Evolutionary conservation across 2,797 vertebrate genomes (phyloP), one percentile per base, ranked within the genome.

Genomic region (Characodon lateralis): DNA sequence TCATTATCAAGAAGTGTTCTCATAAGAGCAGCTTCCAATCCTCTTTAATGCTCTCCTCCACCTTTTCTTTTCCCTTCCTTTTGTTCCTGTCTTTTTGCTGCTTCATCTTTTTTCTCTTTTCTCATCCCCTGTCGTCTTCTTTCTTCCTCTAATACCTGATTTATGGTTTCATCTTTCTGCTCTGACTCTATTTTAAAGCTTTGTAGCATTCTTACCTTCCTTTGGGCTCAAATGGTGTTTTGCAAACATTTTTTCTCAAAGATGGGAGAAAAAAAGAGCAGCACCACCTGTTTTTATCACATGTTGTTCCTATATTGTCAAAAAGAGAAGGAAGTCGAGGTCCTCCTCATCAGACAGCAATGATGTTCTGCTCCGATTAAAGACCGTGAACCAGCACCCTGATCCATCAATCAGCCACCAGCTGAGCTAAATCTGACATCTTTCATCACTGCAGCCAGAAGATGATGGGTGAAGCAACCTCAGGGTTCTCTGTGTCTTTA

Each of bases 1-100:
- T 92, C 89, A 92, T 72, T 4, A 77, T 83, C 73, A n/a, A 63
- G 74, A 85, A 84, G 61, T 24, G 80, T 76, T 86, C 79, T 79
- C 68, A 66, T 18, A 65, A 50, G 46, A 74, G 14, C 70, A 28
- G 79, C 74, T 72, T 72, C 69, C 41, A 51, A 20, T 79, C 85
- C 28, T 78, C 39, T 5, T 41, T 46, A 16, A 56, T 5, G 5
- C 48, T 24, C 48, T 61, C 63, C 61, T 65, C 68, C 61, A n/a
- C 63, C 39, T 41, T 26, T 46, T 59, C 12, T 46, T 31, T 6
- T 2, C 5, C 28, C 28, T 24, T 46, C 5, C 39, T 53, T 20
- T 72, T 18, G 12, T 9, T 51, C 35, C 50, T 24, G 12, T 39
- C 26, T 35, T 51, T 22, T 6, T 46, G 53, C 59, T 6, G 3